Conservation (phyloP, 2,888 invertebrate genomes). For the Drosophila melanocephala region DNA sequence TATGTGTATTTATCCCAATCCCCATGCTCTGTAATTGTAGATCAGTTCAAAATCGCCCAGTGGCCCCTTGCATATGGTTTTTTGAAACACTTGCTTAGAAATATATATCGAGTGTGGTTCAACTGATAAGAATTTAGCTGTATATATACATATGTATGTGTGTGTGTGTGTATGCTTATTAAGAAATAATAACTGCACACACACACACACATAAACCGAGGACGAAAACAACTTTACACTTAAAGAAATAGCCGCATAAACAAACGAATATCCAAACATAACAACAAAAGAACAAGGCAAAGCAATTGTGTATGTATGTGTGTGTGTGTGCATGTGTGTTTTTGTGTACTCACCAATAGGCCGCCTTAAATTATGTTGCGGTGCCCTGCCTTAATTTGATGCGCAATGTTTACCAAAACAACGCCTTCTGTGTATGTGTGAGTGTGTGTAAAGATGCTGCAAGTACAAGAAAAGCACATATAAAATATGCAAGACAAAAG, state of each 20-base stretch:
- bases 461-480: slow-evolving; percentile 22
- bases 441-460: slow-evolving; percentile 11
- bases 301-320: slow-evolving; percentile 13
- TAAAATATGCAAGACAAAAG: slow-evolving; percentile 13
- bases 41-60: neutral
- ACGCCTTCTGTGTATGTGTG: slow-evolving; percentile 10
- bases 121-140: neutral
- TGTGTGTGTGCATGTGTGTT: slow-evolving; percentile 9
- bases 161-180: neutral
- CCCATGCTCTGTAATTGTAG: slow-evolving; percentile 7
- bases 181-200: neutral
- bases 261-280: slow-evolving; percentile 22
- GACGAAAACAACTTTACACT: slow-evolving; percentile 22
- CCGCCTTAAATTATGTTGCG: slow-evolving; percentile 16
- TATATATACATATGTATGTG: neutral
- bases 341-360: slow-evolving; percentile 46
- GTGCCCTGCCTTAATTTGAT: slow-evolving; percentile 38
- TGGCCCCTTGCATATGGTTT: neutral
- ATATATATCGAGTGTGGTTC: neutral
- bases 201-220: neutral
- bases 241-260: slow-evolving; percentile 7
- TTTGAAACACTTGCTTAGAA: slow-evolving; percentile 4
- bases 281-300: slow-evolving; percentile 28
- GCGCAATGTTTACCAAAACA: slow-evolving; percentile 53
- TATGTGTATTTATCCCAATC: slow-evolving; percentile 21